These are phyloP conservation scores for Oscheius myriophilus DNA, from an alignment of 2,888 invertebrate species.

Conservation along the genomic window DNA sequence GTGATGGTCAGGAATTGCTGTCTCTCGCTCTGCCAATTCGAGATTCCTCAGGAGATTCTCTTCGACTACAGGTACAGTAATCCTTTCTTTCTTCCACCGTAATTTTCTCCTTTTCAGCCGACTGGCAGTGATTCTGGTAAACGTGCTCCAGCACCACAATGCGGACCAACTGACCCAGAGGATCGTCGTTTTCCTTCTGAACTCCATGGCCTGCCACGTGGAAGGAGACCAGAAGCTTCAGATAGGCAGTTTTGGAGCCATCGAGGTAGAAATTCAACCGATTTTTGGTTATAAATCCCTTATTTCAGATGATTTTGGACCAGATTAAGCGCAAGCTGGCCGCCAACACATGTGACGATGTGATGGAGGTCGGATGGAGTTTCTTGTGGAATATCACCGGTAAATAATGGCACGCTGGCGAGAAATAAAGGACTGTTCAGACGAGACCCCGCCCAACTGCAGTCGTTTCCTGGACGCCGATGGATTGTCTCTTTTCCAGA, in stretches of 20 bases:
- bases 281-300: too few relatives aligned
- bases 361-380: conserved; percentile 96
- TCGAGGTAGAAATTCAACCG: conserved; percentile 69
- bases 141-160: conserved; percentile 66
- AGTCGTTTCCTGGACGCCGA: conserved; percentile 85
- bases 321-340: conserved; percentile 85
- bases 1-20: conserved; percentile 94
- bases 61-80: conserved; percentile 68
- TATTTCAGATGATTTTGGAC: conserved; percentile 84
- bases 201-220: conserved; percentile 94
- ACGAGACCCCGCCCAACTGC: conserved; percentile 95
- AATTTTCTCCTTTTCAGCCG: conserved; percentile 54
- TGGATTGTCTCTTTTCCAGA: conserved; percentile 89
- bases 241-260: conserved; percentile 87
- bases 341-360: conserved; percentile 86
- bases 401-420: background rate
- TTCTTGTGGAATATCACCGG: conserved; percentile 86
- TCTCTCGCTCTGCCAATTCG: conserved; percentile 90
- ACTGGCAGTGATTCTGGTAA: conserved; percentile 65
- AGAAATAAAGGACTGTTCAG: conserved; percentile 73
- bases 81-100: too few relatives aligned
- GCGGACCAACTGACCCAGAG: conserved; percentile 89
- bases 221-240: conserved; percentile 90
- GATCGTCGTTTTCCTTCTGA: conserved; percentile 91
- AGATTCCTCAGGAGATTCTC: conserved; percentile 88